Evolutionary conservation across 2,113 vertebrate species (phyloP).

Genomic region (Cygnus buccinator): DNA sequence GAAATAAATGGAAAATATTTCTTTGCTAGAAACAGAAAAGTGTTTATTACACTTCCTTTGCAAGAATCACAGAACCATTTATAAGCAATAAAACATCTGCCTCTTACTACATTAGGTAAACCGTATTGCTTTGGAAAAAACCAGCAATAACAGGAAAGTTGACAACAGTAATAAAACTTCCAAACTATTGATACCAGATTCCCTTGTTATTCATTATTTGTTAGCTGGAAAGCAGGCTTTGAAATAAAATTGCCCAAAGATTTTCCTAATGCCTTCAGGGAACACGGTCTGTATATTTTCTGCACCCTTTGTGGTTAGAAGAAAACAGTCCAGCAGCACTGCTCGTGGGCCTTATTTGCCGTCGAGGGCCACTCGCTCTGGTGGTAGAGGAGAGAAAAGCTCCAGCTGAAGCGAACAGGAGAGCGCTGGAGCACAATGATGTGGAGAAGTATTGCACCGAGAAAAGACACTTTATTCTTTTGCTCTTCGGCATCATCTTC

Average conservation of each 20-base stretch:
- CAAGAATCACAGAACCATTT: not conserved
- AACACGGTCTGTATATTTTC: not conserved
- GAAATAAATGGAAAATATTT: constrained; percentile 3
- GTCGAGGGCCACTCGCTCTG: not conserved
- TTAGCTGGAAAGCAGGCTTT: not conserved
- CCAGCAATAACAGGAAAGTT: not conserved
- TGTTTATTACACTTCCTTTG: not conserved
- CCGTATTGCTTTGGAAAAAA: not conserved
- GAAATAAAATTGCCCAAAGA: not conserved
- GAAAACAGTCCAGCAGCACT: not conserved
- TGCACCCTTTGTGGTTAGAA: not conserved
- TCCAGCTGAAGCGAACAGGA: not conserved
- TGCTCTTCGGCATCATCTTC: not conserved
- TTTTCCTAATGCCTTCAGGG: not conserved
- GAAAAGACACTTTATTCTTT: not conserved
- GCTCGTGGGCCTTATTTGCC: not conserved
- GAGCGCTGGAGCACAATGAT: not conserved
- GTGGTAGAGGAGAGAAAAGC: not conserved
- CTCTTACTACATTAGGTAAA: constrained; percentile 31
- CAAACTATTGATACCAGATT: constrained; percentile 14
- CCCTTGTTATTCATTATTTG: not conserved
- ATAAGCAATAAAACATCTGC: constrained; percentile 39
- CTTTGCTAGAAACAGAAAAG: not conserved
- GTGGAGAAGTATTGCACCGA: not conserved
- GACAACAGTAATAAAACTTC: constrained; percentile 49